Base-by-base conservation (phyloP, 2,888 invertebrate genomes). In the Plusia festucae region DNA sequence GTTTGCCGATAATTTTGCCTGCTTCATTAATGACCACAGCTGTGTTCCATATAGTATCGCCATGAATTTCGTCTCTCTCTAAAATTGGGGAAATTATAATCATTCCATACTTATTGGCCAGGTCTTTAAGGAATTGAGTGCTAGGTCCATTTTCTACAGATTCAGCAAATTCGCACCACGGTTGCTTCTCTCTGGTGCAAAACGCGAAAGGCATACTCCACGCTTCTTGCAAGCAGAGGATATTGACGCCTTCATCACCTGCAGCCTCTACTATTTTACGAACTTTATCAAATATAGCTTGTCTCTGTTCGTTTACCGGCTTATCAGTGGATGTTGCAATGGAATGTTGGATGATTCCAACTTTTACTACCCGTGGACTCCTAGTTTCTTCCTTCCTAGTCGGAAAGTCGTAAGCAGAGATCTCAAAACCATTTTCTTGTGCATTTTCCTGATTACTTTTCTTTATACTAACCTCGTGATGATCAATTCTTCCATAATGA, bases 131-230 rank as follows among this genome's bases (percentile, higher is more conserved):
- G 83, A 99, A 97, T 81, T 96, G 94, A 0, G 97, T 98, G 2
- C 99, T 97, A 0, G 98, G 97, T 0, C 99, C 99, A 76, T 95
- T 93, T 83, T 97, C 96, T 0, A 97, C 98, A 66, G 97, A 96
- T 93, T 99, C 99, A 0, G 99, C 99, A 93, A 99, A 99, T 92
- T 99, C 98, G 87, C 98, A 98, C 99, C 99, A 99, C 0, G 99
- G 99, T 70, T 97, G 96, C 86, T 99, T 99, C 91, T 99, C 99
- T 66, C 99, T 96, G 0, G 99, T 99, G 89, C 99, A 99, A 93
- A 99, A 99, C 0, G 98, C 99, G 95, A 99, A 99, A 0, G 99
- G 99, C 99, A 99, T 99, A 53, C 97, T 97, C 99, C 99, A 99
- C 2, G 99, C 98, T 94, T 99, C 99, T 93, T 99, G 99, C 68